phyloP scores from a whole-genome alignment of 2,113 vertebrate genomes.

The Tyto alba region DNA sequence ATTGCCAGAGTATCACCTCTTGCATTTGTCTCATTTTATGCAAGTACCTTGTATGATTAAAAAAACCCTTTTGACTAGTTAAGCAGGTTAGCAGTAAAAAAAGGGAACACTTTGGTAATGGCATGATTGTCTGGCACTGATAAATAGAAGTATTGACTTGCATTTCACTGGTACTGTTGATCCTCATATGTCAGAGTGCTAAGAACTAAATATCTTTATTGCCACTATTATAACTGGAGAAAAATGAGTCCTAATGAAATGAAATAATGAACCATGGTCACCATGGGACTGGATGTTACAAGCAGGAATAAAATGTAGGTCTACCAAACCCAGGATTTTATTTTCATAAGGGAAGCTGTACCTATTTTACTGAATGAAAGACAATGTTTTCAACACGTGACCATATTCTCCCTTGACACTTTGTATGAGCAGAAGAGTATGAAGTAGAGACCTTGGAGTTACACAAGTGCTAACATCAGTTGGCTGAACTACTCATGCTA shows the following conservation, averaged over 20 bases:
- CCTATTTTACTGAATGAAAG: neutral
- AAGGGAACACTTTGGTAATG: neutral
- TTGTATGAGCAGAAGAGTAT: neutral
- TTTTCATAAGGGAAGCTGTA: neutral
- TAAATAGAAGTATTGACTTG: neutral
- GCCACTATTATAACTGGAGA: neutral
- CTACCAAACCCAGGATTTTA: neutral
- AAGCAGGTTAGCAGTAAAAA: neutral
- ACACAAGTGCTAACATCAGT: rapidly evolving
- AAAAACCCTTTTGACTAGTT: neutral
- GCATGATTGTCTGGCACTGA: neutral
- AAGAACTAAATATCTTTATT: neutral
- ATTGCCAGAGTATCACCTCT: neutral
- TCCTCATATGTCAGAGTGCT: neutral
- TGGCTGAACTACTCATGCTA: neutral
- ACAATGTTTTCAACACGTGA: neutral
- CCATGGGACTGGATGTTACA: neutral
- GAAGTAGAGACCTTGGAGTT: neutral
- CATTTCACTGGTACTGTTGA: neutral
- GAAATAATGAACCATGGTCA: neutral
- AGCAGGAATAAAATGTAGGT: neutral
- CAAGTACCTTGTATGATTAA: neutral
- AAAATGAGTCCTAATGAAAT: neutral
- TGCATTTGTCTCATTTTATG: neutral
- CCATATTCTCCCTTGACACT: neutral